A percentile compares a stretch with the other conserved stretches of the same genome.
phyloP scores from a whole-genome alignment of 92 coral and sea anemone genomes.

The Isaurus tuberculatus region DNA sequence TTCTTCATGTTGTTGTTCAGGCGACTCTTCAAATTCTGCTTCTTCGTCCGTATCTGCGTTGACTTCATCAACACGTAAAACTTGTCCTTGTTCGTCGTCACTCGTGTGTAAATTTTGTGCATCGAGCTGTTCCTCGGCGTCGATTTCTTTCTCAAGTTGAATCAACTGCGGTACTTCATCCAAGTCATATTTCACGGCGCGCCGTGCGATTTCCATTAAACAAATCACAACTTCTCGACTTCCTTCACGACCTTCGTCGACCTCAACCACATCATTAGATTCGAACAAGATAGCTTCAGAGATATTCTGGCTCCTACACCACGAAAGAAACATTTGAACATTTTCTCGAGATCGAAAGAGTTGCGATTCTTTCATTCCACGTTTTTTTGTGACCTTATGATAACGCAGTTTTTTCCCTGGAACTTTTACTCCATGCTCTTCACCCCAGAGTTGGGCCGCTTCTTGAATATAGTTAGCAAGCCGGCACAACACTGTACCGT shows the following conservation, averaged over 20 bases:
- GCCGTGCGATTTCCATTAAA: slow-evolving; percentile 95
- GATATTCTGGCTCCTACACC: slow-evolving; percentile 93
- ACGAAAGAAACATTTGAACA: slow-evolving; percentile 93
- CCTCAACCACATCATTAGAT: slow-evolving; percentile 96
- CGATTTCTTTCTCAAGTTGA: slow-evolving; percentile 94
- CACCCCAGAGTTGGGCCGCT: slow-evolving; percentile 78
- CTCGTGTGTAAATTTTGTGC: slow-evolving; percentile 37
- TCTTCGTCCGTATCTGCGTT: slow-evolving; percentile 52
- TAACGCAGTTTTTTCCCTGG: slow-evolving; percentile 84
- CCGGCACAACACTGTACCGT: slow-evolving; percentile 89
- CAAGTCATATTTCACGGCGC: slow-evolving; percentile 76
- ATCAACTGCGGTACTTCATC: slow-evolving; percentile 88
- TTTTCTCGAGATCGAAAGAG: slow-evolving; percentile 96
- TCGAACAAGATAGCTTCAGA: slow-evolving; percentile 98
- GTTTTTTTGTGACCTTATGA: slow-evolving; percentile 69
- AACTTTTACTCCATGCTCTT: slow-evolving; percentile 63
- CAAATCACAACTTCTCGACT: slow-evolving; percentile 96
- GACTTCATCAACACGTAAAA: slow-evolving; percentile 58
- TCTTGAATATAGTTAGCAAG: slow-evolving; percentile 97
- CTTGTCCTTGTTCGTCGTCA: slow-evolving; percentile 69
- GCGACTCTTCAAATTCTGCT: slow-evolving; percentile 49
- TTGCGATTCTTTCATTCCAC: slow-evolving; percentile 72
- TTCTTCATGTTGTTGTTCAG: slow-evolving; percentile 46
- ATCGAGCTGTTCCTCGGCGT: slow-evolving; percentile 80
- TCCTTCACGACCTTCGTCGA: slow-evolving; percentile 96